Evolutionary conservation across 2,888 invertebrate species (phyloP).

Genomic region (Cantharis rufa): DNA sequence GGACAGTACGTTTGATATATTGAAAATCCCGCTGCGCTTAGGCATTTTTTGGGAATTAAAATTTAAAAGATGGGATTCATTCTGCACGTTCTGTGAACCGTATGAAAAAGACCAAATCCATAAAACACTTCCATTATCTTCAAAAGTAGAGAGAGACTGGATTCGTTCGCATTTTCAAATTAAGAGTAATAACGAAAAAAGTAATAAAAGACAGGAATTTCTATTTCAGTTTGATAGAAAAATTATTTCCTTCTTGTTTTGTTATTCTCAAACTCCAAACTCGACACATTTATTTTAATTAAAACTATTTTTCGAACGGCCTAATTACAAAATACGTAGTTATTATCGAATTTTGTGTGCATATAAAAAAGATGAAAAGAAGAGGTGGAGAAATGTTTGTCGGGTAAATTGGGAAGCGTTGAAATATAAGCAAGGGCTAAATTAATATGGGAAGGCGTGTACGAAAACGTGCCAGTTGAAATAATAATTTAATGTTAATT

Average conservation of each 20-base stretch:
- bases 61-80: constrained; percentile 41
- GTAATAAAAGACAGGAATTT: constrained; percentile 5
- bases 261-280: not conserved
- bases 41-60: constrained; percentile 42
- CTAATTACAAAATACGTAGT: not conserved
- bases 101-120: constrained; percentile 34
- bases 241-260: not conserved
- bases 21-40: constrained; percentile 24
- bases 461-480: constrained; percentile 35
- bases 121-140: constrained; percentile 30
- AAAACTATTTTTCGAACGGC: not conserved
- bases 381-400: constrained; percentile 43
- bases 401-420: constrained; percentile 47
- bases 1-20: constrained; percentile 29
- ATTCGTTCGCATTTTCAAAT: constrained; percentile 26
- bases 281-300: not conserved
- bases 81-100: constrained; percentile 43
- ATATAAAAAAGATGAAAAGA: constrained; percentile 41
- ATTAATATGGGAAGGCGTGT: constrained; percentile 38
- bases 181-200: constrained; percentile 21
- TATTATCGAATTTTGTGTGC: not conserved
- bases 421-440: constrained; percentile 38
- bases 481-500: constrained; percentile 39
- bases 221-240: not conserved
- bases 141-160: constrained; percentile 12